A percentile compares a stretch with the other conserved stretches of the same genome.
These are phyloP conservation scores for Lacanobia wlatinum DNA, from an alignment of 2,888 invertebrate genomes.

Conservation along the genomic window DNA sequence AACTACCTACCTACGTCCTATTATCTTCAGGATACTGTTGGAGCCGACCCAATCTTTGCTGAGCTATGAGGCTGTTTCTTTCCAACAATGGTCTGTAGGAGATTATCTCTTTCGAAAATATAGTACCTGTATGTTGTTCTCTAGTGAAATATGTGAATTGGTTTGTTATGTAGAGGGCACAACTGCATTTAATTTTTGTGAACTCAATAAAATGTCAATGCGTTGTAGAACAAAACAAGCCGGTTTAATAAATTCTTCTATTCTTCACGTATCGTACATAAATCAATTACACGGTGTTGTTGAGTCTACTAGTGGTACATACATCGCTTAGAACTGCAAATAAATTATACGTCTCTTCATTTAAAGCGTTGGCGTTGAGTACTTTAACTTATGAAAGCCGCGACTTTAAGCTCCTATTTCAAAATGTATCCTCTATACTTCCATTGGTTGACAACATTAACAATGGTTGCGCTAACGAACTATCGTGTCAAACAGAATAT, in stretches of 20 bases:
- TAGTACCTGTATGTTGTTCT: too few species aligned
- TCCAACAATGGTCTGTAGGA: neutral
- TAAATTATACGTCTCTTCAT: slow-evolving; percentile 41
- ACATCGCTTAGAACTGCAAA: slow-evolving; percentile 47
- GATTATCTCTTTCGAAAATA: neutral
- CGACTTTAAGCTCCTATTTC: slow-evolving; percentile 22
- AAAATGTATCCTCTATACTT: slow-evolving; percentile 34
- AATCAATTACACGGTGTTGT: slow-evolving; percentile 28
- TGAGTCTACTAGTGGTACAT: slow-evolving; percentile 20
- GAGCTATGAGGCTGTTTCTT: neutral
- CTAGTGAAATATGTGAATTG: neutral
- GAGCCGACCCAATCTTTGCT: neutral
- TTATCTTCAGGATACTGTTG: slow-evolving; percentile 19
- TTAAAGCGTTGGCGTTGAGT: slow-evolving; percentile 24
- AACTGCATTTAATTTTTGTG: too few species aligned
- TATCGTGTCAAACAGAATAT: slow-evolving; percentile 44
- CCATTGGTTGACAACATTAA: slow-evolving; percentile 46
- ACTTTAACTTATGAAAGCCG: slow-evolving; percentile 35
- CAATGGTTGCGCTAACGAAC: slow-evolving; percentile 56
- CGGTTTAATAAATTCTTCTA: neutral
- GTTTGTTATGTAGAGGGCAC: neutral
- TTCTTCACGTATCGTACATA: neutral
- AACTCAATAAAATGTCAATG: too few species aligned
- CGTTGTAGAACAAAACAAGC: neutral
- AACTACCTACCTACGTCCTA: neutral